These are phyloP conservation scores for Illadopsis cleaveri DNA, from an alignment of 2,113 vertebrate species.

Conservation along the genomic window DNA sequence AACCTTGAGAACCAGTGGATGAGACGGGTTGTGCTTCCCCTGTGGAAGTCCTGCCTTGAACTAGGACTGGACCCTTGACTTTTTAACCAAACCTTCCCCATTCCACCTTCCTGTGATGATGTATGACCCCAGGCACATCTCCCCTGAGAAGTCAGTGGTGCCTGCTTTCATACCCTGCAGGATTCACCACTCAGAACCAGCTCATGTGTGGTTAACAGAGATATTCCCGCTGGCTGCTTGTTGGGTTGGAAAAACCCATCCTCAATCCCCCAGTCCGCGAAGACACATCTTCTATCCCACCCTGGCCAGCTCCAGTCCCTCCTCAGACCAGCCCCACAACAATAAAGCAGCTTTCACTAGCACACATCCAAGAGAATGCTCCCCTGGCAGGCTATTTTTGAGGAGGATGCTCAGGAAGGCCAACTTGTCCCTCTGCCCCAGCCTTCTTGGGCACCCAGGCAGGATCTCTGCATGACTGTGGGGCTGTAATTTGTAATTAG, in stretches of 20 bases:
- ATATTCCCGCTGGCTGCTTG: neutral
- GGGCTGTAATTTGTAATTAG: neutral
- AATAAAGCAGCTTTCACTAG: fast-evolving
- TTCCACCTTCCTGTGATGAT: neutral
- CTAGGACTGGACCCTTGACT: fast-evolving
- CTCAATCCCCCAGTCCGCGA: neutral
- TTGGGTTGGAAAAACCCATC: neutral
- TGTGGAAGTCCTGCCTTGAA: neutral
- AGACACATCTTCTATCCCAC: neutral
- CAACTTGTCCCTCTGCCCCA: neutral
- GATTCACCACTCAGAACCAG: neutral
- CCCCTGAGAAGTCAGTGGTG: neutral
- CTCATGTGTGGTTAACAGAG: fast-evolving
- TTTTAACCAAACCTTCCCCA: neutral
- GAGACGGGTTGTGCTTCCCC: neutral
- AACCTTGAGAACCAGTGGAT: fast-evolving
- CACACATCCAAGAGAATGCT: fast-evolving
- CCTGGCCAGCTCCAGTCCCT: neutral
- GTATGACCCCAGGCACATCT: too few species aligned
- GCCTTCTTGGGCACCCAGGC: neutral
- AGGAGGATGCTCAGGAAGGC: neutral
- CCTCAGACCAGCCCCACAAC: neutral
- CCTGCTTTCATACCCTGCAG: neutral
- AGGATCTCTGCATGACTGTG: fast-evolving
- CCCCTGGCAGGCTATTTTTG: neutral